These are phyloP conservation scores for Eufriesea mexicana DNA, from an alignment of 1,140 invertebrate species.

Conservation along the genomic window DNA sequence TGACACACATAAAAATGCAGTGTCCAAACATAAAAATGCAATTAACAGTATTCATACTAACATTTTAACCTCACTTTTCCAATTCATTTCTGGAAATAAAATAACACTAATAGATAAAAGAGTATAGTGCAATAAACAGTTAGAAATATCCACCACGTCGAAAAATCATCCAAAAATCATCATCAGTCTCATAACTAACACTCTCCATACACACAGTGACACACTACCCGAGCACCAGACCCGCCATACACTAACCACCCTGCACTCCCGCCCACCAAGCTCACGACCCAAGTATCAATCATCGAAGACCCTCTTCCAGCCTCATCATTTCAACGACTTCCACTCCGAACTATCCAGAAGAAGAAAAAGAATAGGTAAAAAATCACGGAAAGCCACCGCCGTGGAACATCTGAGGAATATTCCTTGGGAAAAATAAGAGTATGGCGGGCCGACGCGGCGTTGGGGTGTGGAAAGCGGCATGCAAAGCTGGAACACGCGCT, in stretches of 20 bases:
- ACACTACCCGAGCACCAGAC: no score
- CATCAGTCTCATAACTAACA: background rate
- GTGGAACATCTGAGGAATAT: background rate
- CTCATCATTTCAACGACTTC: background rate
- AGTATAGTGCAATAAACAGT: no score
- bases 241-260: background rate
- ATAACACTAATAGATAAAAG: no score
- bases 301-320: background rate
- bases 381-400: background rate
- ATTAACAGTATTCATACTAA: no score
- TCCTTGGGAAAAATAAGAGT: conserved; percentile 8
- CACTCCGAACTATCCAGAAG: background rate
- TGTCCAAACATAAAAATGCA: no score
- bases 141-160: no score
- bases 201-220: no score
- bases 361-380: background rate
- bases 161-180: no score
- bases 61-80: no score
- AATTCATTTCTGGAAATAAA: no score
- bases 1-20: no score
- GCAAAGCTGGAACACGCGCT: conserved; percentile 34
- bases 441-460: background rate
- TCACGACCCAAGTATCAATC: background rate
- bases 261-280: background rate
- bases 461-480: background rate